phyloP scores from a whole-genome alignment of 1,140 invertebrate species.

The Neodiprion fabricii region DNA sequence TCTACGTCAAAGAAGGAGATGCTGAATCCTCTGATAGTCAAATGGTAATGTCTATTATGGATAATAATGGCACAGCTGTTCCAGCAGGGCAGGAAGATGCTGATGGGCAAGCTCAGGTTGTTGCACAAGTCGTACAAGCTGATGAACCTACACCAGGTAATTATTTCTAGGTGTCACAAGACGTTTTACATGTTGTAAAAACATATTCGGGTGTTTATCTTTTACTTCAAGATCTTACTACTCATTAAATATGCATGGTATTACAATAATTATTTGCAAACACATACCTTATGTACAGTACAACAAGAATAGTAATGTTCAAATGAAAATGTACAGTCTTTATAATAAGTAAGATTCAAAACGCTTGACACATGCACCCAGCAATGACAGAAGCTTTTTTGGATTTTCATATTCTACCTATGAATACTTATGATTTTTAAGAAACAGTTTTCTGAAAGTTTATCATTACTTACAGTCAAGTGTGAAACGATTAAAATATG shows the following conservation, averaged over 20 bases:
- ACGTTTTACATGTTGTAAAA: conserved; percentile 15
- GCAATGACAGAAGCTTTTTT: too few relatives aligned
- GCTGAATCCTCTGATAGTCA: conserved; percentile 49
- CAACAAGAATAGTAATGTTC: too few relatives aligned
- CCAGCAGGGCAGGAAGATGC: conserved; percentile 46
- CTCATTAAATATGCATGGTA: not conserved
- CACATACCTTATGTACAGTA: too few relatives aligned
- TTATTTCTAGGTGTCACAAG: conserved; percentile 9
- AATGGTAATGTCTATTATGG: conserved; percentile 62
- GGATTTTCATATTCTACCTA: too few relatives aligned
- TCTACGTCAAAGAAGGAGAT: conserved; percentile 66
- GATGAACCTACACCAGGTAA: conserved; percentile 80
- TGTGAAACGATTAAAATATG: conserved; percentile 1
- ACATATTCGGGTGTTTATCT: not conserved
- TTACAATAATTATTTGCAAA: too few relatives aligned
- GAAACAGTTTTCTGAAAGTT: not conserved
- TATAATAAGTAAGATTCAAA: too few relatives aligned
- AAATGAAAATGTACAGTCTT: too few relatives aligned
- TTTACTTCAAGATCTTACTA: conserved; percentile 16
- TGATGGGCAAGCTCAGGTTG: conserved; percentile 72
- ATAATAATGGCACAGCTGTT: conserved; percentile 41
- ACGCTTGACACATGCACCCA: too few relatives aligned
- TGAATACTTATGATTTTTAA: too few relatives aligned
- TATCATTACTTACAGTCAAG: conserved; percentile 11
- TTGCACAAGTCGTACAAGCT: conserved; percentile 82